Percentiles rank a stretch among this genome's conserved stretches.
Evolutionary conservation across 2,797 vertebrate genomes (phyloP).

Genomic region (Tolypeutes matacus): DNA sequence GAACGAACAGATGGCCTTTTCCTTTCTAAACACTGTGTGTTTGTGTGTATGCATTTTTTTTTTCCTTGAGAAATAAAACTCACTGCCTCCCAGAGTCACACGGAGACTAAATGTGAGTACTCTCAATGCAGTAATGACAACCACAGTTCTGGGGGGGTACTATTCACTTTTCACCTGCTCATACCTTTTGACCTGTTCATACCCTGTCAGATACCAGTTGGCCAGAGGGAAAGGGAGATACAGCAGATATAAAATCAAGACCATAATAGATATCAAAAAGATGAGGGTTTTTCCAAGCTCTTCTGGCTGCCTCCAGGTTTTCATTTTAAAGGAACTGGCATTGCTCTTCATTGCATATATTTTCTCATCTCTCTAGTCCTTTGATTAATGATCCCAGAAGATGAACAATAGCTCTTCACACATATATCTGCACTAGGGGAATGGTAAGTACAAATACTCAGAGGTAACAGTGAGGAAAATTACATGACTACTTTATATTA

Average conservation of each 20-base stretch:
- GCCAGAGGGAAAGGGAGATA: neutral
- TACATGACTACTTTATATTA: neutral
- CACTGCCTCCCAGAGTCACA: slow-evolving; percentile 59
- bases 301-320: neutral
- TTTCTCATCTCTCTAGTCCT: neutral
- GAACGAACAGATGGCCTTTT: slow-evolving; percentile 75
- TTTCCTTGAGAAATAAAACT: slow-evolving; percentile 46
- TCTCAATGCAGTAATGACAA: slow-evolving; percentile 57
- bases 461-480: neutral
- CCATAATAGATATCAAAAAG: neutral
- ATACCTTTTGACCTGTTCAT: slow-evolving; percentile 61
- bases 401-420: neutral
- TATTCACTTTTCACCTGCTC: slow-evolving; percentile 62
- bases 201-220: slow-evolving; percentile 39
- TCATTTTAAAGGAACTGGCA: slow-evolving; percentile 27
- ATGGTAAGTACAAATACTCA: neutral
- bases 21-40: slow-evolving; percentile 32
- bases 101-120: slow-evolving; percentile 34
- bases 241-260: neutral
- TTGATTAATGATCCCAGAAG: slow-evolving; percentile 10
- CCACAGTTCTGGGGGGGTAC: slow-evolving; percentile 56
- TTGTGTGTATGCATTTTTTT: neutral
- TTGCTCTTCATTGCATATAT: rapidly evolving
- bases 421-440: neutral
- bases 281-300: neutral